Percentiles rank a stretch among this genome's conserved stretches.
Conservation (phyloP, 2,888 invertebrate species). For the Coenonympha glycerion region DNA sequence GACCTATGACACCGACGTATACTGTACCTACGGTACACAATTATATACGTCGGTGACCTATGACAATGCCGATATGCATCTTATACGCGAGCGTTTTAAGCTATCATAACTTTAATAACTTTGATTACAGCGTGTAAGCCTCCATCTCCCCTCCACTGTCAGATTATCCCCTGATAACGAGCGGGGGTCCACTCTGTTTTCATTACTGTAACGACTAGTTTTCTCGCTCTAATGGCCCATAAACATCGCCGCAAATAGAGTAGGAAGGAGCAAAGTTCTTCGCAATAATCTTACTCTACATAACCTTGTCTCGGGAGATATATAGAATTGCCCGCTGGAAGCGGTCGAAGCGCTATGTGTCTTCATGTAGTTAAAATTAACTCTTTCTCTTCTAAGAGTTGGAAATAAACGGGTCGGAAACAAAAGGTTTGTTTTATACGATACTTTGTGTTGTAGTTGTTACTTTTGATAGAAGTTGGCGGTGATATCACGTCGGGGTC, state of each 20-base stretch:
- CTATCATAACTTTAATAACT: slow-evolving; percentile 29
- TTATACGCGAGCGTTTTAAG: too few relatives aligned
- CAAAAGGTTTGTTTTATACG: not conserved
- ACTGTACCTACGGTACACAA: too few relatives aligned
- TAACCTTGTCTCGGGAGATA: slow-evolving; percentile 29
- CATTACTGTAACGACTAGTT: slow-evolving; percentile 66
- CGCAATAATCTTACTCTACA: slow-evolving; percentile 49
- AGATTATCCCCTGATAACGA: slow-evolving; percentile 64
- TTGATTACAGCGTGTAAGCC: slow-evolving; percentile 25
- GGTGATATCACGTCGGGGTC: too few relatives aligned
- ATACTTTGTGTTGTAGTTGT: too few relatives aligned
- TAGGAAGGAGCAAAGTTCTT: slow-evolving; percentile 51
- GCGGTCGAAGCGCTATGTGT: slow-evolving; percentile 13
- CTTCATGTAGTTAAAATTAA: slow-evolving; percentile 5
- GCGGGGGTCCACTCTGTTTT: slow-evolving; percentile 62
- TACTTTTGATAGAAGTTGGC: too few relatives aligned
- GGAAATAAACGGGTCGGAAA: not conserved
- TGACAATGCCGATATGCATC: too few relatives aligned
- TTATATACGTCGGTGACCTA: too few relatives aligned
- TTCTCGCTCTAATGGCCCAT: slow-evolving; percentile 64
- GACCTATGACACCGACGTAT: too few relatives aligned
- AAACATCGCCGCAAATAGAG: slow-evolving; percentile 65
- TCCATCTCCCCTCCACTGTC: slow-evolving; percentile 26
- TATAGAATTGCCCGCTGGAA: slow-evolving; percentile 25
- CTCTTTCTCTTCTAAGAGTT: not conserved